phyloP scores from a whole-genome alignment of 1,140 invertebrate species.

The Drosophila jambulina region DNA sequence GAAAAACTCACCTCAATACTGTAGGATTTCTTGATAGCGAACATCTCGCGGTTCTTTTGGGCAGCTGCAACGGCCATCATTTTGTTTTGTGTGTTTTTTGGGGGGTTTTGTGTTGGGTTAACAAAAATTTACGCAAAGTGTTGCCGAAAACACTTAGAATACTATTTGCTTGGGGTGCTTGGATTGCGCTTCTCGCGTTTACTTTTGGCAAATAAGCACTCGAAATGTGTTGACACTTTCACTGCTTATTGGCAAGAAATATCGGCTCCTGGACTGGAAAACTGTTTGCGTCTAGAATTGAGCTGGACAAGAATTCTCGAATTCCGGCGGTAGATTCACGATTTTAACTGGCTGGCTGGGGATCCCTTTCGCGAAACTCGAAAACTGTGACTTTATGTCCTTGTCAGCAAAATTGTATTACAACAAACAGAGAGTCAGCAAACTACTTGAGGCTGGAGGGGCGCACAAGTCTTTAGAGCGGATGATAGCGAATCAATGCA shows the following conservation, averaged over 20 bases:
- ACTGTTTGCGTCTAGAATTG: slow-evolving; percentile 81
- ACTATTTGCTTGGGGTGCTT: slow-evolving; percentile 69
- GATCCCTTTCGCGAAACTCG: slow-evolving; percentile 56
- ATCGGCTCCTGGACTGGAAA: slow-evolving; percentile 67
- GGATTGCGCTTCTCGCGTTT: slow-evolving; percentile 44
- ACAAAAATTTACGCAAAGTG: slow-evolving; percentile 78
- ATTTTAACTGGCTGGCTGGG: slow-evolving; percentile 38
- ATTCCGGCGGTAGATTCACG: slow-evolving; percentile 41
- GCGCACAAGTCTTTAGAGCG: slow-evolving; percentile 84
- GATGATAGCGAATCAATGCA: slow-evolving; percentile 85
- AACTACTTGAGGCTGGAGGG: slow-evolving; percentile 76
- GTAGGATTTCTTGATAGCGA: slow-evolving; percentile 98
- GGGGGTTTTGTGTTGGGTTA: slow-evolving; percentile 40
- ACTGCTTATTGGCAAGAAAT: slow-evolving; percentile 76
- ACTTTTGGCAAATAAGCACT: slow-evolving; percentile 79
- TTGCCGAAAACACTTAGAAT: slow-evolving; percentile 68
- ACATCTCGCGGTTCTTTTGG: slow-evolving; percentile 96
- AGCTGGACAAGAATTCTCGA: slow-evolving; percentile 69
- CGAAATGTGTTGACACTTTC: slow-evolving; percentile 81
- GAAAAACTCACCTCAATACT: slow-evolving; percentile 96
- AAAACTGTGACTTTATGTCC: slow-evolving; percentile 39
- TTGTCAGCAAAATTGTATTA: slow-evolving; percentile 84
- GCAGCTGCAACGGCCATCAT: slow-evolving; percentile 94
- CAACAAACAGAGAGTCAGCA: slow-evolving; percentile 80
- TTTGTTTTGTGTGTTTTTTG: slow-evolving; percentile 73